phyloP scores from a whole-genome alignment of 2,113 vertebrate genomes.

The Lophotis ruficrista region DNA sequence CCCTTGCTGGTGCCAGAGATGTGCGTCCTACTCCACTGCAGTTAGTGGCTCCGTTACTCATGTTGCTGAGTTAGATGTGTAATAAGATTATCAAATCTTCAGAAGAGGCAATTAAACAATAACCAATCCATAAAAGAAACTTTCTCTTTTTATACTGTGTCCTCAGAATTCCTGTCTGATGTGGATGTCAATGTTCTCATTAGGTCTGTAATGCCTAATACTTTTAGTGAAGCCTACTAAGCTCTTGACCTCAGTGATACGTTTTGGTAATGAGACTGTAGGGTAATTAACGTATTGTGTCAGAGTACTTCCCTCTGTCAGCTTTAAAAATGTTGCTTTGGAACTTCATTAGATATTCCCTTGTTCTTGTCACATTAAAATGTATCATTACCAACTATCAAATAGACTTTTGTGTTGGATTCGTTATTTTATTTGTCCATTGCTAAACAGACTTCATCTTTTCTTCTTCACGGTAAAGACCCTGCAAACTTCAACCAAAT shows the following conservation, averaged over 20 bases:
- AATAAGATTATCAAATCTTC: background rate
- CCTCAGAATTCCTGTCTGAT: background rate
- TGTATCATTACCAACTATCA: background rate
- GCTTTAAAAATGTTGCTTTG: conserved; percentile 5
- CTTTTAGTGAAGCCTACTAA: conserved; percentile 14
- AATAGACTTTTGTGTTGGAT: background rate
- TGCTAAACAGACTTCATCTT: background rate
- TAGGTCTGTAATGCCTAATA: background rate
- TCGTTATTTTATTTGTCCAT: background rate
- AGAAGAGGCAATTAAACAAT: background rate
- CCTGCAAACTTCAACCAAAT: background rate
- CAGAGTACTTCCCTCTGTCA: conserved; percentile 27
- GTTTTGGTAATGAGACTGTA: background rate
- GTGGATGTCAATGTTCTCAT: background rate
- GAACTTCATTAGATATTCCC: background rate
- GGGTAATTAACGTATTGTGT: conserved; percentile 50
- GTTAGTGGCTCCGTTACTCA: background rate
- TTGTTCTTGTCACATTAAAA: background rate
- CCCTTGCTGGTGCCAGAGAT: background rate
- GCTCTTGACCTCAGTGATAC: background rate
- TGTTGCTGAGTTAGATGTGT: background rate
- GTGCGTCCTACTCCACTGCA: background rate
- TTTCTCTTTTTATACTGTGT: background rate
- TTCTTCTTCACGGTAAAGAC: background rate
- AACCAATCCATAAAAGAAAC: background rate